phyloP scores from a whole-genome alignment of 2,888 invertebrate genomes.

The Rhimphoctona megacephalus region DNA sequence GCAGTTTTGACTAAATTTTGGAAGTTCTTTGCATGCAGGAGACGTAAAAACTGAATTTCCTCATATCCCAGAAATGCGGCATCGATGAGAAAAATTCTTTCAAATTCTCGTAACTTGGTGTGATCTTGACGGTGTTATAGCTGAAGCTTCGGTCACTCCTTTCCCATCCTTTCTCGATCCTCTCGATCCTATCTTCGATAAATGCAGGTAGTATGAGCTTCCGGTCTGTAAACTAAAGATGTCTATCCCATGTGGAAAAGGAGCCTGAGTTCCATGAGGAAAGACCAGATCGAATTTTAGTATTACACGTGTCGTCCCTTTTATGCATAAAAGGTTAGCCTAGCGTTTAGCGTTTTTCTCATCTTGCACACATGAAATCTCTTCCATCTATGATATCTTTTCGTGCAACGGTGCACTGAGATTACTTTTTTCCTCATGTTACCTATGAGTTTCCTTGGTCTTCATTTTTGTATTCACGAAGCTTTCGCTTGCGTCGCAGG shows the following conservation, averaged over 20 bases:
- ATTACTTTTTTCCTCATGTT: not conserved
- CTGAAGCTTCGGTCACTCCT: constrained; percentile 42
- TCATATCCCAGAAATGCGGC: not conserved
- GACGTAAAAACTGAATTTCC: no score
- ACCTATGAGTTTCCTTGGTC: not conserved
- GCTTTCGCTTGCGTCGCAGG: not conserved
- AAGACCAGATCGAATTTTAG: constrained; percentile 61
- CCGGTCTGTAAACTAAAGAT: constrained; percentile 47
- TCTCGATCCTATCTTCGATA: constrained; percentile 58
- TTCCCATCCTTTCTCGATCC: constrained; percentile 59
- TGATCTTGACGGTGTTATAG: constrained; percentile 15
- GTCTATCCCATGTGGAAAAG: constrained; percentile 22
- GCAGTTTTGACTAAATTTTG: no score
- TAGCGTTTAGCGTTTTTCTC: constrained; percentile 3
- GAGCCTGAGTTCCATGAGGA: constrained; percentile 19
- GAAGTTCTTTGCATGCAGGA: no score
- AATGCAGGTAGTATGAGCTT: constrained; percentile 49
- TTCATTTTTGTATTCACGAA: not conserved
- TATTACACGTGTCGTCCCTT: constrained; percentile 61
- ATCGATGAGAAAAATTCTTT: not conserved
- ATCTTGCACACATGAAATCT: not conserved
- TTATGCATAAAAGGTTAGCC: constrained; percentile 9
- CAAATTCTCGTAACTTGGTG: not conserved
- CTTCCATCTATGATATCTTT: not conserved
- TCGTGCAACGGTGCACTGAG: not conserved